These are phyloP conservation scores for Cyclargus thomasi DNA, from an alignment of 1,140 invertebrate species.

Conservation along the genomic window DNA sequence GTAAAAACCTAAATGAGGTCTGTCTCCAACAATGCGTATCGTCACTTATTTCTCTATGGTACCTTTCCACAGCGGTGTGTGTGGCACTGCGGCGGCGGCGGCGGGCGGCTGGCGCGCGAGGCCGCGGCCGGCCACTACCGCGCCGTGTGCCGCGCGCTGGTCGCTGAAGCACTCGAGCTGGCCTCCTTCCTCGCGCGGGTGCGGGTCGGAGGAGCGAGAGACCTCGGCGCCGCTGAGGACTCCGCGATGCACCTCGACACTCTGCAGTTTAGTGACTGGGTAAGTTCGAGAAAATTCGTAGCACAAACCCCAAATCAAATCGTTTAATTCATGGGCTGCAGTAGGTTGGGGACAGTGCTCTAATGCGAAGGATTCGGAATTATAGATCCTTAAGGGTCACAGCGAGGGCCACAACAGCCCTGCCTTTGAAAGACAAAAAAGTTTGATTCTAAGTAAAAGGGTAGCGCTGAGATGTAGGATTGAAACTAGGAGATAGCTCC, in stretches of 20 bases:
- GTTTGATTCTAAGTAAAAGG: too few relatives aligned
- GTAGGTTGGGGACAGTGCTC: too few relatives aligned
- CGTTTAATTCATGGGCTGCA: too few relatives aligned
- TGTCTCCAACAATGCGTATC: not conserved
- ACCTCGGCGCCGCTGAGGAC: conserved; percentile 77
- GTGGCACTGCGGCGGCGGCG: conserved; percentile 74
- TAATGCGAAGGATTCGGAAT: too few relatives aligned
- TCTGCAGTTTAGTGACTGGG: conserved; percentile 91
- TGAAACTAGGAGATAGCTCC: too few relatives aligned
- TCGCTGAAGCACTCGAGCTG: conserved; percentile 92
- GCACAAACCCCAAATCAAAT: too few relatives aligned
- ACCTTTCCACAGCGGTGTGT: conserved; percentile 78
- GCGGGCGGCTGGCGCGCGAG: conserved; percentile 70
- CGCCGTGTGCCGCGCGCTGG: conserved; percentile 92
- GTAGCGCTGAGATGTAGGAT: too few relatives aligned
- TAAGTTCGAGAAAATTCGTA: too few relatives aligned
- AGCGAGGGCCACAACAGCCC: too few relatives aligned
- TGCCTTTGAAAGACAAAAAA: too few relatives aligned
- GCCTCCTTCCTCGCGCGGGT: conserved; percentile 92
- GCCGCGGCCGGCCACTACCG: conserved; percentile 89
- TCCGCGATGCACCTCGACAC: conserved; percentile 82
- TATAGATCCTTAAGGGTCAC: too few relatives aligned
- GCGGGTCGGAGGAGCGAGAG: conserved; percentile 76
- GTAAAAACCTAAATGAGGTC: too few relatives aligned
- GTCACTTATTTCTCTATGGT: not conserved